phyloP scores from a whole-genome alignment of 1,140 invertebrate species.

The Pseudomyrmex gracilis region DNA sequence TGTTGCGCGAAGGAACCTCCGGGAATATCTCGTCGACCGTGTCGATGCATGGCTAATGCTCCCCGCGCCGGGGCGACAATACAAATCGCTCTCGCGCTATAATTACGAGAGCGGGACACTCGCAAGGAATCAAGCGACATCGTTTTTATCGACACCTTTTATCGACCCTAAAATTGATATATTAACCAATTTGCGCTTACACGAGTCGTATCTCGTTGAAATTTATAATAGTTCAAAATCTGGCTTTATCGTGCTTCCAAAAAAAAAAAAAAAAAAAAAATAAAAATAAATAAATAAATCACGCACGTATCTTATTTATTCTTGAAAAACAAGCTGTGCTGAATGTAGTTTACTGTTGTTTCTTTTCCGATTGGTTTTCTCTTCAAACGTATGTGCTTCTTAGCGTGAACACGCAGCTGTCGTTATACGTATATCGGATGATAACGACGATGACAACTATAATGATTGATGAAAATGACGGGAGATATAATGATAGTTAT shows the following conservation, averaged over 20 bases:
- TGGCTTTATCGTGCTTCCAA: background rate
- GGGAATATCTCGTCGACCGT: constrained; percentile 57
- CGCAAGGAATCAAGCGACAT: background rate
- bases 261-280: too few relatives aligned
- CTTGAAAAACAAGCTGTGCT: too few relatives aligned
- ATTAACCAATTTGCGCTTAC: background rate
- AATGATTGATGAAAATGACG: too few relatives aligned
- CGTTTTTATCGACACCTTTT: background rate
- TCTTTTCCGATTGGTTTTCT: too few relatives aligned
- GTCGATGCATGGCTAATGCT: constrained; percentile 58
- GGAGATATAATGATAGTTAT: too few relatives aligned
- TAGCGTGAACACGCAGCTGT: too few relatives aligned
- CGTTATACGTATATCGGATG: too few relatives aligned
- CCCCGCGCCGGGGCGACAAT: background rate
- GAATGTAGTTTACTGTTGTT: too few relatives aligned
- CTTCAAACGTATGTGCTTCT: too few relatives aligned
- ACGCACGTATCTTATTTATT: too few relatives aligned
- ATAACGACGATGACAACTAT: too few relatives aligned
- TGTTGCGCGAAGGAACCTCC: constrained; percentile 34
- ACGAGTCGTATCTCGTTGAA: background rate
- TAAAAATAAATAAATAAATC: too few relatives aligned
- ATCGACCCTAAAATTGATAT: background rate
- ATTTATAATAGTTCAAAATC: constrained; percentile 9
- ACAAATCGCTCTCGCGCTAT: constrained; percentile 30
- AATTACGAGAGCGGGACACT: constrained; percentile 4